Percentiles rank a stretch among this genome's conserved stretches.
phyloP scores from a whole-genome alignment of 53 echinoderm and acorn worm species.

The Astropecten irregularis region DNA sequence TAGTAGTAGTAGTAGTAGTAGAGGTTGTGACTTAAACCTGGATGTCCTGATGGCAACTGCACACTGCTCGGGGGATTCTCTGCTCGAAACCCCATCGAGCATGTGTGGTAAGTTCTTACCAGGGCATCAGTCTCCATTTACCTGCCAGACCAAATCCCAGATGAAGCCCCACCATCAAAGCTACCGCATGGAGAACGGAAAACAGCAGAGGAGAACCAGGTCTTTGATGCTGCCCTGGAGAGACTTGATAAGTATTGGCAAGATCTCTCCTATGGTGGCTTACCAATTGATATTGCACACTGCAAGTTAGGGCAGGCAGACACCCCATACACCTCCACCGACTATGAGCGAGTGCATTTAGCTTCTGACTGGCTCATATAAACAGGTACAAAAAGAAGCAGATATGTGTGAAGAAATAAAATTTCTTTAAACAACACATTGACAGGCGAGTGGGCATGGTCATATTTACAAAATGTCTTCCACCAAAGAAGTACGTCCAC shows the following conservation, averaged over 20 bases:
- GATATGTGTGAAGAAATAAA: background rate
- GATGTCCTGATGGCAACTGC: background rate
- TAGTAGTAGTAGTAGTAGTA: too few relatives aligned
- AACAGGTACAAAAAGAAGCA: background rate
- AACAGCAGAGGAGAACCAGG: background rate
- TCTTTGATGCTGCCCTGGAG: background rate
- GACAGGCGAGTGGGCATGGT: background rate
- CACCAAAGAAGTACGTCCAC: background rate
- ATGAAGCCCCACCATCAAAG: background rate
- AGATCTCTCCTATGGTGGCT: background rate
- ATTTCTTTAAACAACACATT: background rate
- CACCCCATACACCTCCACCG: background rate
- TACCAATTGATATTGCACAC: background rate
- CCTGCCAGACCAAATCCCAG: background rate
- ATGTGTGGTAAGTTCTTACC: background rate
- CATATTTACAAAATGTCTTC: background rate
- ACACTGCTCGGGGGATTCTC: background rate
- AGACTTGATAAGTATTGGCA: background rate
- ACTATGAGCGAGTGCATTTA: background rate
- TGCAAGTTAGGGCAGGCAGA: background rate
- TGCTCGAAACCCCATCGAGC: background rate
- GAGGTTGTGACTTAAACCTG: background rate
- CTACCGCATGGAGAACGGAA: background rate
- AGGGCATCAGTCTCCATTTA: background rate
- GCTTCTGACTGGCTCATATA: background rate